phyloP scores from a whole-genome alignment of 2,888 invertebrate species.

The Drosophila nr. perissopoda region DNA sequence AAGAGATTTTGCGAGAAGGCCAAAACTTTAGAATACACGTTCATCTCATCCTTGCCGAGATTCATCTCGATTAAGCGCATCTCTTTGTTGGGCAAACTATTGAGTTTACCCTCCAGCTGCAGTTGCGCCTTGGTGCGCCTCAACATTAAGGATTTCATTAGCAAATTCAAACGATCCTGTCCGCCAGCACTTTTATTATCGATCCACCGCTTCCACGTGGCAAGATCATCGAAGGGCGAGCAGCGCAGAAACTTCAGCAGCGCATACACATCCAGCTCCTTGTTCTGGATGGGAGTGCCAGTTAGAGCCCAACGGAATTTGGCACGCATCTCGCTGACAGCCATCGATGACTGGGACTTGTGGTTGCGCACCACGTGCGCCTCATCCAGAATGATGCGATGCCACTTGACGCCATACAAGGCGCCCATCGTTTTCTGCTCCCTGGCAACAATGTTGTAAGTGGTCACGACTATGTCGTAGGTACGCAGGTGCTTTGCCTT shows the following conservation, averaged over 20 bases:
- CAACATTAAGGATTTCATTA: slow-evolving; percentile 94
- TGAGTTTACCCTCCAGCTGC: slow-evolving; percentile 88
- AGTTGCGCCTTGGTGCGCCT: slow-evolving; percentile 94
- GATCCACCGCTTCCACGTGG: slow-evolving; percentile 96
- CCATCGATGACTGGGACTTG: slow-evolving; percentile 90
- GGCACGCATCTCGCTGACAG: slow-evolving; percentile 87
- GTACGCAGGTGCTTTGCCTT: slow-evolving; percentile 88
- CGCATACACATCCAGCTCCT: slow-evolving; percentile 93
- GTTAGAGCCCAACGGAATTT: slow-evolving; percentile 93
- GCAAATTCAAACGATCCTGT: slow-evolving; percentile 92
- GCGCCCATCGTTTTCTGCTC: slow-evolving; percentile 88
- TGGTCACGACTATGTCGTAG: slow-evolving; percentile 94
- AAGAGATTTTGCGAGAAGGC: slow-evolving; percentile 91
- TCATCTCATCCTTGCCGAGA: slow-evolving; percentile 89
- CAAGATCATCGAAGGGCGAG: slow-evolving; percentile 94
- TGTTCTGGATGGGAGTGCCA: slow-evolving; percentile 98
- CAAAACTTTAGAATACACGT: slow-evolving; percentile 91
- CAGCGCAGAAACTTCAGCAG: slow-evolving; percentile 93
- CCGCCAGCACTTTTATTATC: slow-evolving; percentile 93
- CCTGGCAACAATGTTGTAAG: slow-evolving; percentile 91
- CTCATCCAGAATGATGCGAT: slow-evolving; percentile 95
- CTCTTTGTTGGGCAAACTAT: slow-evolving; percentile 88
- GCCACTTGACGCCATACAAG: slow-evolving; percentile 91
- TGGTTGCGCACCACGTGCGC: slow-evolving; percentile 96
- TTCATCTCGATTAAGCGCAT: slow-evolving; percentile 87